These are phyloP conservation scores for Corythornis cristatus DNA, from an alignment of 2,113 vertebrate genomes.

Conservation along the genomic window DNA sequence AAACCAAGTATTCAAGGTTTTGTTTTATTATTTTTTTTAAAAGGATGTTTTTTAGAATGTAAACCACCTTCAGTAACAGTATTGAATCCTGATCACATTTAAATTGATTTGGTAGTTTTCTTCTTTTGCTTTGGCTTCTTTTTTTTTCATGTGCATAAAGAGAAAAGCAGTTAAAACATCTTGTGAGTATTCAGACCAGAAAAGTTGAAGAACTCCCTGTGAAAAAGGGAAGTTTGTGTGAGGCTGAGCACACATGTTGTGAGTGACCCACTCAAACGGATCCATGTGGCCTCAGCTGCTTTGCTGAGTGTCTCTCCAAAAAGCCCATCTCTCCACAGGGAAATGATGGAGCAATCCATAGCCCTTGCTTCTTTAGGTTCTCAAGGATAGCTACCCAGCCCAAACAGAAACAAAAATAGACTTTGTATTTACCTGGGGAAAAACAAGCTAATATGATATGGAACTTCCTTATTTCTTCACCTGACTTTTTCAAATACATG, in stretches of 20 bases:
- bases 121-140: neutral
- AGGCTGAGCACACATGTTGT: neutral
- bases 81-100: neutral
- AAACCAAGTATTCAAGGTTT: neutral
- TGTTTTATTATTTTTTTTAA: neutral
- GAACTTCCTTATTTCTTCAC: slow-evolving; percentile 56
- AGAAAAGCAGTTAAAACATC: neutral
- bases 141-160: neutral
- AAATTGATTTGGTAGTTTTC: neutral
- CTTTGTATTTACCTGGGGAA: neutral
- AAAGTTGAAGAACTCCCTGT: neutral
- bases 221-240: neutral
- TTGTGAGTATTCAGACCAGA: neutral
- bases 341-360: neutral
- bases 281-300: neutral
- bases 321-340: fast-evolving
- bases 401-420: neutral
- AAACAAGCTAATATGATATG: neutral
- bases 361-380: neutral
- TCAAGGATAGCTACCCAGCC: neutral
- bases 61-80: neutral
- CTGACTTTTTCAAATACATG: neutral
- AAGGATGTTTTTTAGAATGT: neutral
- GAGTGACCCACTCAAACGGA: neutral
- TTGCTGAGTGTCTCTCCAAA: neutral